Base-by-base conservation (phyloP, 1,140 invertebrate species). In the Anastrepha ludens region DNA sequence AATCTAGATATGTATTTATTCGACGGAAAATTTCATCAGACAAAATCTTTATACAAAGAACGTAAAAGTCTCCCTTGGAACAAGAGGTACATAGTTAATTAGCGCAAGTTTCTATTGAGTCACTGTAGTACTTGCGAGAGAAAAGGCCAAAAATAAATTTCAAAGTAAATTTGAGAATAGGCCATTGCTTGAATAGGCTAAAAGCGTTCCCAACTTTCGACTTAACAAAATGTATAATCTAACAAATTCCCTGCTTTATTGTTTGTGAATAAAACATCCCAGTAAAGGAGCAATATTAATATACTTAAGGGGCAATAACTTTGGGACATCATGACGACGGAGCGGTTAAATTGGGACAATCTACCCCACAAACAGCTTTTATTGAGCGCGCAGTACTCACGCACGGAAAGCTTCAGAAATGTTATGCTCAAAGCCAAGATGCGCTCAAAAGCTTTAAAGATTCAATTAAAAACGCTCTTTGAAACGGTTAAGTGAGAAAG, bases 341-440 rank as follows among this genome's bases (percentile, higher is more conserved):
- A 81, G 8, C 74, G 74, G 5, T 81, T 81, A 8, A 29, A 20
- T 81, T 81, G 74, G 74, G 74, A 58, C 15, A 67, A 39, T 67
- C 39, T 65, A 65, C 20, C 44, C 2, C 0, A 7, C 8, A 78
- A 81, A 9, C 20, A 8, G 47, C 47, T 55, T 29, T 15, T 13
- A n/a, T n/a, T 39, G 64, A 67, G 17, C 5, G 64, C 3, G 11
- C 20, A 8, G 4, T 13, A 62, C 60, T 17, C 60, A 13, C 0
- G 5, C 64, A 6, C 29, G 8, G 64, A 67, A 20, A 29, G 29
- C 64, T 39, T 39, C 29, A 6, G 29, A 5, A 39, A 4, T 29
- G 4, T n/a, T 62, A 62, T 17, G 11, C 60, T 62, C 60, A 17
- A 17, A 6, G 60, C 11, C 4, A 62, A n/a, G 15, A 13, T 17